A percentile compares a stretch with the other conserved stretches of the same genome.
Evolutionary conservation across 2,797 vertebrate species (phyloP).

Genomic region (Rhynchonycteris naso): DNA sequence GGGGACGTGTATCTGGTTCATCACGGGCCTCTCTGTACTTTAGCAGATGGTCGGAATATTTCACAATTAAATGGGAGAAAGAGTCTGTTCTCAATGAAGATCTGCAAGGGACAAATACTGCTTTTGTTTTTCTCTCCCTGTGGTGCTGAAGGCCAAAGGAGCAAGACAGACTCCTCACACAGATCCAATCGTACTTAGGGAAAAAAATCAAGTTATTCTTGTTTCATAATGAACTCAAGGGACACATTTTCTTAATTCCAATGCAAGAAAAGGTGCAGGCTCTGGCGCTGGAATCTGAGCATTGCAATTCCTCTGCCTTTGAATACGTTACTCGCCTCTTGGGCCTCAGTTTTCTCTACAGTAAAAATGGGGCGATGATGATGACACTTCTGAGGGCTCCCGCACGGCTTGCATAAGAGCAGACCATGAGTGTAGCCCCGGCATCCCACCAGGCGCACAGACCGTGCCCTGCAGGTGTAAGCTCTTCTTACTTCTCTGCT

Average conservation of each 20-base stretch:
- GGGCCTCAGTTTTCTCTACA: neutral
- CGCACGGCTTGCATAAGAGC: neutral
- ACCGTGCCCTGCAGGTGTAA: rapidly evolving
- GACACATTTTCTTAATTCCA: neutral
- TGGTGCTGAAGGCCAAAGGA: neutral
- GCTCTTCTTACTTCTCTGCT: too few species aligned
- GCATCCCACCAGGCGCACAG: rapidly evolving
- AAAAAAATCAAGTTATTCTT: neutral
- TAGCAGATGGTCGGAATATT: neutral
- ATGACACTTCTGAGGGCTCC: neutral
- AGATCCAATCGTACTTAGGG: neutral
- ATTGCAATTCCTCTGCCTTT: neutral
- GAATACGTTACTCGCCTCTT: neutral
- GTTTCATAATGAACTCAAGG: neutral
- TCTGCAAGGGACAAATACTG: neutral
- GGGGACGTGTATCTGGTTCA: neutral
- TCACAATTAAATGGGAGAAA: neutral
- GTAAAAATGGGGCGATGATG: neutral
- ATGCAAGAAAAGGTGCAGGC: neutral
- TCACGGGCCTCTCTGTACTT: neutral
- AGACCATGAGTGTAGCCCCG: rapidly evolving
- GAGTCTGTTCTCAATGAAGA: neutral
- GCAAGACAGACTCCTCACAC: neutral
- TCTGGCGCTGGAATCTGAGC: neutral
- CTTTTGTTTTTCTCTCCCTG: neutral